A percentile compares a stretch with the other conserved stretches of the same genome.
Conservation (phyloP, 1,140 invertebrate genomes). For the Helicorthomorpha holstii region DNA sequence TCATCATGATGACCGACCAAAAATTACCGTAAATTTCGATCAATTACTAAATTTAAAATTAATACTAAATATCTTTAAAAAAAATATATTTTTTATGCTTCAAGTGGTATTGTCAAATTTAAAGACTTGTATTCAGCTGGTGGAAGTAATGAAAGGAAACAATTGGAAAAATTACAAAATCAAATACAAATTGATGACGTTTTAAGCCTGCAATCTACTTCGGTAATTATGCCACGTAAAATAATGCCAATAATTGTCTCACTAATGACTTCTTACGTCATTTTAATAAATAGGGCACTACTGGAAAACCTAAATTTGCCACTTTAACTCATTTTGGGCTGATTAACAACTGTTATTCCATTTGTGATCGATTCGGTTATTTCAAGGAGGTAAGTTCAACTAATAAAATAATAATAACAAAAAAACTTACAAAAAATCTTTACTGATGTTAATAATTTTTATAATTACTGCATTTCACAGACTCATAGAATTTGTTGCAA, state of each 20-base stretch:
- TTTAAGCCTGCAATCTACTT: not conserved
- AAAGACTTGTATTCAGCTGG: not conserved
- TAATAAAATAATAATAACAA: not conserved
- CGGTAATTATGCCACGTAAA: not conserved
- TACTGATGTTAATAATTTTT: not conserved
- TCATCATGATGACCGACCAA: not conserved
- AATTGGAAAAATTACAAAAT: not conserved
- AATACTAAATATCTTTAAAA: too few relatives aligned
- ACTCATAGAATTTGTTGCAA: conserved; percentile 44
- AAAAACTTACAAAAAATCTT: not conserved
- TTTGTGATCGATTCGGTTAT: conserved; percentile 40
- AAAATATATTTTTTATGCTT: too few relatives aligned
- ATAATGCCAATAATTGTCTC: too few relatives aligned
- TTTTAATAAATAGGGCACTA: not conserved
- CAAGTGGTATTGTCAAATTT: not conserved
- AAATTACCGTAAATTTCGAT: not conserved
- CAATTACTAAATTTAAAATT: too few relatives aligned
- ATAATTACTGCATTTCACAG: conserved; percentile 7
- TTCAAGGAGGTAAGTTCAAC: conserved; percentile 23
- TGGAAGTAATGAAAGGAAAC: not conserved
- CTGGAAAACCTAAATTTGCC: conserved; percentile 70
- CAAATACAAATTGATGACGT: not conserved
- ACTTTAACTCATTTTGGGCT: conserved; percentile 61
- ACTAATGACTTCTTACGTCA: too few relatives aligned
- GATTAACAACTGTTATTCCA: conserved; percentile 65